Base-by-base conservation (phyloP, 1,140 invertebrate genomes). In the Muscidifurax raptorellus region DNA sequence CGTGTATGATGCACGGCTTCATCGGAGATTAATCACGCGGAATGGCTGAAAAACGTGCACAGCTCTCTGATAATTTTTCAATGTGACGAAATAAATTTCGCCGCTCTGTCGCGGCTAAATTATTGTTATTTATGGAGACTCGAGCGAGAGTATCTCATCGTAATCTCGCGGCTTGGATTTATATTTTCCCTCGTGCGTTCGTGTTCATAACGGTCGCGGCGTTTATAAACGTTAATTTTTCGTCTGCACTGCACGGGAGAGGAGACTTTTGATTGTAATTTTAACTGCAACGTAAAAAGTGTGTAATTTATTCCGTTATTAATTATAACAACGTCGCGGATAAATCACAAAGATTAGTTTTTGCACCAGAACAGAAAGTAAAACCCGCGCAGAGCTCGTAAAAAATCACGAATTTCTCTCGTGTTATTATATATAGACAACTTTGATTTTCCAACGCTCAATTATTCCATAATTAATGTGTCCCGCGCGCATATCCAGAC, bases 1-100 rank as follows among this genome's bases (percentile, higher is more conserved):
- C 28, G 25, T 28, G 27, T 28, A 18, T 71, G 67, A 28, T 28
- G 25, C 25, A 71, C 13, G 10, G 10, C 67, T 71, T 32, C 67
- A n/a, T 28, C 18, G 67, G 22, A 71, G 67, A 71, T 28, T 71
- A 71, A 71, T 22, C 30, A 71, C 18, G 67, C 67, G 67, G 67
- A 30, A 30, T 12, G 27, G 27, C 12, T 71, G 10, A 71, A 71
- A 71, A 28, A 18, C 67, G 5, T 18, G 22, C 52, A n/a, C 22
- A 59, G 1, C 22, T 22, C 52, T 7, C 52, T 18, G 15, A 59
- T 22, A 22, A 18, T 59, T 22, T 59, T 59, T 59, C 52, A 59
- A 59, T 59, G 18, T n/a, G 52, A 59, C 52, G 52, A 59, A 59
- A 59, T 59, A 59, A 59, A 59, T 59, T 59, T 59, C 52, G 52